Percentiles rank a stretch among this genome's conserved stretches.
These are phyloP conservation scores for Napeogenes sylphis DNA, from an alignment of 2,888 invertebrate genomes.

Conservation along the genomic window DNA sequence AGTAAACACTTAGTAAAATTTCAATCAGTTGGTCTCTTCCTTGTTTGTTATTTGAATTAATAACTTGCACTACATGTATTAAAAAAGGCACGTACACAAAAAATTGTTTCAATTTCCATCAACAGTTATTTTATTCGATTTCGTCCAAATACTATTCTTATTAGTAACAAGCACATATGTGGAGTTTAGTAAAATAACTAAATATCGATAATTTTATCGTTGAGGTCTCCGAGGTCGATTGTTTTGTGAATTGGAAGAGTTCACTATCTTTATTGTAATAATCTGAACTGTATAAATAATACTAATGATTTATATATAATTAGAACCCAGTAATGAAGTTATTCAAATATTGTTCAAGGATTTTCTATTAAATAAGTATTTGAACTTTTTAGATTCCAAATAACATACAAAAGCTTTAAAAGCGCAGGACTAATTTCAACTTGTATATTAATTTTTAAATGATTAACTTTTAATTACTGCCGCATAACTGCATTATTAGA, in stretches of 20 bases:
- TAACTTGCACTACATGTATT: not conserved
- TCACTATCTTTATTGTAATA: slow-evolving; percentile 23
- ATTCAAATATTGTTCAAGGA: no score
- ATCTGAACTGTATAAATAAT: slow-evolving; percentile 7
- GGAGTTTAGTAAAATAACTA: slow-evolving; percentile 3
- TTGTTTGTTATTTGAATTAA: no score
- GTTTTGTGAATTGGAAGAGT: slow-evolving; percentile 26
- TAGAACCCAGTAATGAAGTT: not conserved
- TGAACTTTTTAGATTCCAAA: no score
- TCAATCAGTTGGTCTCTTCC: not conserved
- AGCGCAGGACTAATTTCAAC: no score
- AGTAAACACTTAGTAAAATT: slow-evolving; percentile 28
- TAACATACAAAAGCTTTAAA: no score
- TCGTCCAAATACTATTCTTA: not conserved
- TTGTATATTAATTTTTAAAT: no score
- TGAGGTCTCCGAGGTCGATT: slow-evolving; percentile 34
- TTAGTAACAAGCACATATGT: not conserved
- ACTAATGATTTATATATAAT: not conserved
- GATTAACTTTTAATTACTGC: no score
- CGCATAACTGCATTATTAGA: no score
- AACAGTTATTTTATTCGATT: not conserved
- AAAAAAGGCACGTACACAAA: slow-evolving; percentile 2
- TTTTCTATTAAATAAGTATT: no score
- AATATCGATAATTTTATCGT: slow-evolving; percentile 52
- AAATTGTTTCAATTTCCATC: not conserved